Conservation (phyloP, 2,888 invertebrate genomes). For the Abrostola tripartita region DNA sequence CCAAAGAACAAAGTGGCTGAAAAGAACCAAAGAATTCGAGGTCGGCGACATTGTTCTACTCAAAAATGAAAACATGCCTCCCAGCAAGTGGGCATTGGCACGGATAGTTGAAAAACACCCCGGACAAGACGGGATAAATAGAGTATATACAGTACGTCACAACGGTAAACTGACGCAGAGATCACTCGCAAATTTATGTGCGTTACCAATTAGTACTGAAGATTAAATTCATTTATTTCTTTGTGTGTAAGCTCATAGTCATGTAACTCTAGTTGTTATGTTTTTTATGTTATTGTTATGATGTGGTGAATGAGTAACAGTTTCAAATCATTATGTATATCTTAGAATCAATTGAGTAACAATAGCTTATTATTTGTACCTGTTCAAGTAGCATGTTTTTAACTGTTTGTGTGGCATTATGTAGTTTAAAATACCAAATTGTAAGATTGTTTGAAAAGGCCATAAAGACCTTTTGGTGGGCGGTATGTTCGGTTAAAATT, state of each 20-base stretch:
- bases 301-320: no score
- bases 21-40: conserved; percentile 14
- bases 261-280: no score
- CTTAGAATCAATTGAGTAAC: no score
- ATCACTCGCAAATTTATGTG: not conserved
- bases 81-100: conserved; percentile 43
- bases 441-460: no score
- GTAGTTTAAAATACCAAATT: no score
- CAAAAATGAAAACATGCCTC: conserved; percentile 37
- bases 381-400: no score
- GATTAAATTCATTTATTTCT: not conserved
- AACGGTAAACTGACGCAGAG: conserved; percentile 8
- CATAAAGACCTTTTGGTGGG: conserved; percentile 9
- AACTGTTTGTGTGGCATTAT: no score
- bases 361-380: no score
- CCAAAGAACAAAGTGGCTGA: conserved; percentile 43
- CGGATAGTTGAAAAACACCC: conserved; percentile 38
- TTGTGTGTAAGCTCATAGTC: no score
- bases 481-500: conserved; percentile 7
- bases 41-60: conserved; percentile 46
- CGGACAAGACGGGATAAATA: conserved; percentile 18
- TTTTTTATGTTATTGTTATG: no score
- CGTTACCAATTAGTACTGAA: not conserved
- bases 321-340: no score
- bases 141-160: conserved; percentile 19